Conservation (phyloP, 2,888 invertebrate genomes). For the Harpalus rubripes region DNA sequence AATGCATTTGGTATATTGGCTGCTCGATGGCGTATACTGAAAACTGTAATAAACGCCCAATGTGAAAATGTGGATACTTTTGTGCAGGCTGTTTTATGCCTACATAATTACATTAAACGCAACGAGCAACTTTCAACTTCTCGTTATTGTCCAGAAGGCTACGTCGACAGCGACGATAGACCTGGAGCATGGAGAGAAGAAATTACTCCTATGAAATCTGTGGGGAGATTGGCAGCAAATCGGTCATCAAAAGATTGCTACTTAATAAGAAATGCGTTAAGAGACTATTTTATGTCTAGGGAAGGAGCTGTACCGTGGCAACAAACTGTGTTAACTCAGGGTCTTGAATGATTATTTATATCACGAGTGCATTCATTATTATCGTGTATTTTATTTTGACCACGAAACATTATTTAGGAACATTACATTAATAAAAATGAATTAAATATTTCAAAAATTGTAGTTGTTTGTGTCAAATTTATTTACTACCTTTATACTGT, state of each 20-base stretch:
- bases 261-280: slow-evolving; percentile 11
- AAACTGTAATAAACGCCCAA: slow-evolving; percentile 69
- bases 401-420: background rate
- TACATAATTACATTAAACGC: too few relatives aligned
- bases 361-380: slow-evolving; percentile 14
- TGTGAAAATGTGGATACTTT: slow-evolving; percentile 68
- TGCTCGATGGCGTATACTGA: slow-evolving; percentile 69
- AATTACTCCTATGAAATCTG: slow-evolving; percentile 36
- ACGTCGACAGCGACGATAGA: slow-evolving; percentile 23
- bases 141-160: slow-evolving; percentile 33
- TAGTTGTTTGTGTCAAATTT: slow-evolving; percentile 15
- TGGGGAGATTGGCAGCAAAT: slow-evolving; percentile 8
- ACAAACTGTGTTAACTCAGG: background rate
- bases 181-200: slow-evolving; percentile 1
- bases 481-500: slow-evolving; percentile 11
- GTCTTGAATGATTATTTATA: background rate
- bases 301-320: slow-evolving; percentile 37
- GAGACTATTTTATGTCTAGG: too few relatives aligned
- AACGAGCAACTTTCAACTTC: slow-evolving; percentile 17
- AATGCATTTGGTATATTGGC: slow-evolving; percentile 70
- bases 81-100: slow-evolving; percentile 68
- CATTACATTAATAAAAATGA: background rate
- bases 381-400: background rate
- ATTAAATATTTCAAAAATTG: slow-evolving; percentile 14
- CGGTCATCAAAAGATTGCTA: slow-evolving; percentile 11